Conservation (phyloP, 2,888 invertebrate genomes). For the Endotricha flammealis region DNA sequence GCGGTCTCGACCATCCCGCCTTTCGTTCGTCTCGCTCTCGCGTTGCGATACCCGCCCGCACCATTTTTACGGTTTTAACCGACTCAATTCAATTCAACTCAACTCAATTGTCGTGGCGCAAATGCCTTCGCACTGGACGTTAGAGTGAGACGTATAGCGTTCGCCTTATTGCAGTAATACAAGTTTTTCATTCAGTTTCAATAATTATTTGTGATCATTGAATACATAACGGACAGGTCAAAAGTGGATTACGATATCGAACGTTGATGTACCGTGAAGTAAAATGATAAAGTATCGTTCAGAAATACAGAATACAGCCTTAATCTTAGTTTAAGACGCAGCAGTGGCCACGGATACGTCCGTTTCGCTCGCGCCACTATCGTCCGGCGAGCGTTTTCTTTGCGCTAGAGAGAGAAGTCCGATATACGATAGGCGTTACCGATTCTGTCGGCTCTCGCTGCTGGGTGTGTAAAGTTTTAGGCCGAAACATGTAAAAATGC, state of each 20-base stretch:
- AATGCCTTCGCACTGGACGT: conserved; percentile 74
- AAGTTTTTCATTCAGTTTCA: conserved; percentile 33
- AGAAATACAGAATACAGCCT: conserved; percentile 67
- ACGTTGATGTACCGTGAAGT: conserved; percentile 46
- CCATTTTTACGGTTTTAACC: conserved; percentile 76
- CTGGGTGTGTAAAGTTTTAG: conserved; percentile 78
- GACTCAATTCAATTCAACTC: conserved; percentile 78
- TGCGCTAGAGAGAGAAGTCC: conserved; percentile 62
- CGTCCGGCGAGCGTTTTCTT: conserved; percentile 45
- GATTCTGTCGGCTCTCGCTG: conserved; percentile 53
- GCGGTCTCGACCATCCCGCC: conserved; percentile 75
- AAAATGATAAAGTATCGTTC: conserved; percentile 56
- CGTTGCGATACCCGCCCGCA: conserved; percentile 68
- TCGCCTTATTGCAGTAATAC: conserved; percentile 43
- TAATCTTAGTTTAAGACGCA: conserved; percentile 72
- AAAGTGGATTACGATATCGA: conserved; percentile 24
- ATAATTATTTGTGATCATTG: conserved; percentile 20
- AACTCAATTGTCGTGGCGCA: conserved; percentile 77
- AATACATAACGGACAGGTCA: conserved; percentile 15
- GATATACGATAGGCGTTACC: conserved; percentile 65
- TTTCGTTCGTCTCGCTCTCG: conserved; percentile 74
- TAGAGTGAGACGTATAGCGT: conserved; percentile 71
- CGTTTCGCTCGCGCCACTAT: conserved; percentile 72
- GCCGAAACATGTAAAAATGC: conserved; percentile 79
- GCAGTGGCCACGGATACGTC: conserved; percentile 49